These are phyloP conservation scores for Taurulus bubalis DNA, from an alignment of 2,113 vertebrate genomes.

Conservation along the genomic window DNA sequence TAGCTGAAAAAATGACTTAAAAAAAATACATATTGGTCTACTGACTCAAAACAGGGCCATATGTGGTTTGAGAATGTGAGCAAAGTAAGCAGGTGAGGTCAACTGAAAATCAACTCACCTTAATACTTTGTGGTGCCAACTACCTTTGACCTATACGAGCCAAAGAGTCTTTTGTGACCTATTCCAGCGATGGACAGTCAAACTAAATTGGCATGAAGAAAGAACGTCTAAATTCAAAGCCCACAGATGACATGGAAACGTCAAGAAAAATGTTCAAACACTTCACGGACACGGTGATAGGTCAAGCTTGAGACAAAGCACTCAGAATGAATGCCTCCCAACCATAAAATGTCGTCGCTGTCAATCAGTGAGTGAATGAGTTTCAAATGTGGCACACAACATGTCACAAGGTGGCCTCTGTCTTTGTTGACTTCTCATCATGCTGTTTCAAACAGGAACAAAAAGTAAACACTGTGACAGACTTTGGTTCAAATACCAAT, in stretches of 20 bases:
- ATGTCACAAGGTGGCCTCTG: slow-evolving; percentile 53
- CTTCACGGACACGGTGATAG: slow-evolving; percentile 57
- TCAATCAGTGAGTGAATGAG: slow-evolving; percentile 67
- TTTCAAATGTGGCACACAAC: slow-evolving; percentile 59
- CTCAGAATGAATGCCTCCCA: slow-evolving; percentile 59
- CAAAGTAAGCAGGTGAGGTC: neutral
- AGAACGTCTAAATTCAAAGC: slow-evolving; percentile 47
- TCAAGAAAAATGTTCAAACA: slow-evolving; percentile 62
- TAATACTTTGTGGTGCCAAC: neutral
- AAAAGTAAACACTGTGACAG: slow-evolving; percentile 40
- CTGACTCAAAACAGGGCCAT: neutral
- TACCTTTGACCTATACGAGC: slow-evolving; percentile 14
- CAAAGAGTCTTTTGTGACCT: slow-evolving; percentile 10
- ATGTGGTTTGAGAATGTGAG: slow-evolving; percentile 14
- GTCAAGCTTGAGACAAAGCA: slow-evolving; percentile 75
- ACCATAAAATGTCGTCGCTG: slow-evolving; percentile 75
- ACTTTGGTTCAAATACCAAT: slow-evolving; percentile 36
- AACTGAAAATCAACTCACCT: slow-evolving; percentile 18
- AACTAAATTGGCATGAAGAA: slow-evolving; percentile 17
- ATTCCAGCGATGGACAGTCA: slow-evolving; percentile 19
- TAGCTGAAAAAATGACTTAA: too few relatives aligned
- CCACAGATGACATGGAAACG: slow-evolving; percentile 53
- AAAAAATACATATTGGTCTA: neutral
- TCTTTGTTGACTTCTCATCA: slow-evolving; percentile 37
- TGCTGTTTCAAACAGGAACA: slow-evolving; percentile 38